Conservation (phyloP, 2,797 vertebrate genomes). For the Myripristis jacobus region DNA sequence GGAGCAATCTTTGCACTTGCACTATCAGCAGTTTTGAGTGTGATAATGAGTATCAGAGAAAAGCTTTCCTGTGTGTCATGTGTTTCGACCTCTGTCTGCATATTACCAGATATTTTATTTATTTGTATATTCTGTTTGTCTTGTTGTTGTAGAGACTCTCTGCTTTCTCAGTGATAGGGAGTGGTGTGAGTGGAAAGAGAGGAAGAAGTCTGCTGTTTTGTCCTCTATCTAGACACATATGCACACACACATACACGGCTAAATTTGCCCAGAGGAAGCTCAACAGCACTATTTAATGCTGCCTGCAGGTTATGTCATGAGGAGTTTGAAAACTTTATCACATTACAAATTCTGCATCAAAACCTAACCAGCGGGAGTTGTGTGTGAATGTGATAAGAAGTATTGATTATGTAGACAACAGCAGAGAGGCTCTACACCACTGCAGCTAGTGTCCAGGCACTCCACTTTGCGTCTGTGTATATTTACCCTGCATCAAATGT, state of each 20-base stretch:
- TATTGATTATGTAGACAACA: slow-evolving; percentile 34
- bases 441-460: slow-evolving; percentile 21
- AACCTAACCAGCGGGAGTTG: slow-evolving; percentile 19
- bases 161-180: too few species aligned
- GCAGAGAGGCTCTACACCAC: not conserved
- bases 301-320: not conserved
- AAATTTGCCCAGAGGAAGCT: too few species aligned
- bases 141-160: too few species aligned
- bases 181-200: too few species aligned
- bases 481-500: slow-evolving; percentile 6
- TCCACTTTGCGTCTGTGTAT: slow-evolving; percentile 6
- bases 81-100: not conserved
- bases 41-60: slow-evolving; percentile 43
- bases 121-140: too few species aligned
- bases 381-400: slow-evolving; percentile 39
- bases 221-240: too few species aligned
- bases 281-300: not conserved
- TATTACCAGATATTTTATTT: not conserved
- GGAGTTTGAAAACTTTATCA: not conserved
- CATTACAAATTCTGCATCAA: slow-evolving; percentile 7
- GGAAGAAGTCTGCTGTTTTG: too few species aligned
- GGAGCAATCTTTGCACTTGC: slow-evolving; percentile 53
- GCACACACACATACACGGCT: not conserved
- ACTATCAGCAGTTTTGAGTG: slow-evolving; percentile 53
- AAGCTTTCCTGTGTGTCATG: slow-evolving; percentile 18